These are phyloP conservation scores for Myioborus melanocephalus DNA, from an alignment of 2,797 vertebrate genomes.

Conservation along the genomic window DNA sequence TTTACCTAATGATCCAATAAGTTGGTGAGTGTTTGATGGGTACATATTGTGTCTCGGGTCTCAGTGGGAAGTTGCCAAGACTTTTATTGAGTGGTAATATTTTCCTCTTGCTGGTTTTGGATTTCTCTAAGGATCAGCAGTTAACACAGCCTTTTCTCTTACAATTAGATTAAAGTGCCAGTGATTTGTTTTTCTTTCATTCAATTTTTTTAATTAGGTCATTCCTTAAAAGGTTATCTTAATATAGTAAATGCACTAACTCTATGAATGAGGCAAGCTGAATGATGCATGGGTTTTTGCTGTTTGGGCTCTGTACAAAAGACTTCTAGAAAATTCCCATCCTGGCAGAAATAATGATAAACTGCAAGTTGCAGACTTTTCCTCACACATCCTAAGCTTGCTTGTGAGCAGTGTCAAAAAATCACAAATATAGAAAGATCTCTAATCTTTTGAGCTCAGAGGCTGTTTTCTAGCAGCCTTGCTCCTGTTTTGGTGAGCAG, in stretches of 20 bases:
- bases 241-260: conserved; percentile 73
- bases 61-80: conserved; percentile 55
- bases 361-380: background rate
- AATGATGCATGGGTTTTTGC: conserved; percentile 39
- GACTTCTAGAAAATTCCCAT: background rate
- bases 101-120: conserved; percentile 62
- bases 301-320: background rate
- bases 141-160: conserved; percentile 64
- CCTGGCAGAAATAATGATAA: background rate
- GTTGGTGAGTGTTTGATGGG: conserved; percentile 58
- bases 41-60: conserved; percentile 46
- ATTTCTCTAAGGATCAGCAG: conserved; percentile 70
- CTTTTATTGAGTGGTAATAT: conserved; percentile 66
- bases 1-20: conserved; percentile 70
- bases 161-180: conserved; percentile 69
- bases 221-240: conserved; percentile 69
- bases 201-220: conserved; percentile 69
- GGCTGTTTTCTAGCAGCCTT: background rate
- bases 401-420: background rate
- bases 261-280: conserved; percentile 35
- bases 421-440: background rate
- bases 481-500: background rate
- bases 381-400: too few species aligned
- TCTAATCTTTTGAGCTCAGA: background rate
- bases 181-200: conserved; percentile 67